phyloP scores from a whole-genome alignment of 2,888 invertebrate genomes.

The Oconnorella tubifera region DNA sequence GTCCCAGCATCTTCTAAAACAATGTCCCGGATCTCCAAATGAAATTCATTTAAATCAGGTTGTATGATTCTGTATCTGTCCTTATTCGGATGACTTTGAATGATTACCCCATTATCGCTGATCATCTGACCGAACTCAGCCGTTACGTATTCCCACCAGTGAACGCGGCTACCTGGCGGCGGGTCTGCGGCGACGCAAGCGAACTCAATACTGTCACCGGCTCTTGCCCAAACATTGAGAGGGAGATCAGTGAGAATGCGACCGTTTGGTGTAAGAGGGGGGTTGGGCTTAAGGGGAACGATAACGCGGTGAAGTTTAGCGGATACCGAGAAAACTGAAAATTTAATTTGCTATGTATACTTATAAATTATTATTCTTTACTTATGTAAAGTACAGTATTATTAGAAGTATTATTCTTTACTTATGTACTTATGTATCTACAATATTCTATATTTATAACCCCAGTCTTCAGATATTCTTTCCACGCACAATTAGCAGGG shows the following conservation, averaged over 20 bases:
- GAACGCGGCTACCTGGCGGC: background rate
- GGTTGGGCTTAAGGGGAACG: too few relatives aligned
- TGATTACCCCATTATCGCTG: constrained; percentile 9
- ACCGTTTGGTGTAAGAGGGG: too few relatives aligned
- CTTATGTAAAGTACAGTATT: too few relatives aligned
- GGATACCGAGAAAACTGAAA: too few relatives aligned
- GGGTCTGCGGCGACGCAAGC: background rate
- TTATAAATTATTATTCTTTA: too few relatives aligned
- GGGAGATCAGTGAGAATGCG: background rate
- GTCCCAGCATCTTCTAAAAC: constrained; percentile 2
- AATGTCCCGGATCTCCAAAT: constrained; percentile 16
- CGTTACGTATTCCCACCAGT: background rate
- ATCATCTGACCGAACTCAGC: constrained; percentile 7
- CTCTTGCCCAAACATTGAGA: background rate
- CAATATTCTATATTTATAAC: too few relatives aligned
- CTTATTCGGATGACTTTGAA: constrained; percentile 9
- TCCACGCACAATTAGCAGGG: too few relatives aligned
- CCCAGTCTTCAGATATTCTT: too few relatives aligned
- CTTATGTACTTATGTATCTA: too few relatives aligned
- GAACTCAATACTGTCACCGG: background rate
- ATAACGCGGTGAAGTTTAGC: too few relatives aligned
- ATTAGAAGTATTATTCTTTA: too few relatives aligned
- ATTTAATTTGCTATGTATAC: too few relatives aligned
- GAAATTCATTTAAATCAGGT: background rate
- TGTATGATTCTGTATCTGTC: constrained; percentile 11